Evolutionary conservation across 1,140 invertebrate genomes (phyloP), one percentile per base, ranked within the genome.

Genomic region (Drosophila sp.): DNA sequence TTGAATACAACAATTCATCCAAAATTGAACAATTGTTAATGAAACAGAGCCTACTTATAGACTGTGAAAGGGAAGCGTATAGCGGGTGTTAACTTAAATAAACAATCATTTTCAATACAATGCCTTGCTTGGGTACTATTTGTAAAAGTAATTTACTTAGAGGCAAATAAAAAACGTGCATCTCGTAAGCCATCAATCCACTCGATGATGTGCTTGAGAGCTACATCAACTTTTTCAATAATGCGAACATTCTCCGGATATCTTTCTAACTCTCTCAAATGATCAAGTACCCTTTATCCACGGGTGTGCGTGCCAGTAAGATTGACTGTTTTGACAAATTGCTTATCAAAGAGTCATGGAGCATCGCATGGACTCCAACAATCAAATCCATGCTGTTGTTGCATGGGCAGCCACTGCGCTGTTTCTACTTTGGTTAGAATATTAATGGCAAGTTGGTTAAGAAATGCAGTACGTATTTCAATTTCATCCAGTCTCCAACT

Each of bases 231-330:
- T 43, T 93, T 75, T 67, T 93, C 92, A 45, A 95, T 93, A 14
- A 95, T 75, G 14, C 87, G 82, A 2, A 93, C 92, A 89, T 95
- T 95, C 6, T 92, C 91, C 1, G 89, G 90, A 77, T 80, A 78
- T 53, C 81, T 87, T 36, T 93, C 83, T 5, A 91, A 91, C 6
- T 89, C 83, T 38, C 92, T 87, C 9, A 93, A 73, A 83, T 94
- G 94, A 92, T 95, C 94, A 27, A 95, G 82, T 0, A 94, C 93
- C 67, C 94, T 92, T 87, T 94, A 93, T 2, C 94, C 95, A 75
- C 94, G 92, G 0, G 94, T 95, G 69, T 92, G 92, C 8, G 71
- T 76, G 13, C 94, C 94, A 53, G 80, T 72, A 7, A 95, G 86
- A 76, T 95, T 94, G 2, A 95, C 93, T 18, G 93, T 93, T 4